Evolutionary conservation across 2,888 invertebrate species (phyloP), one percentile per base, ranked within the genome.

Genomic region (Drosophila falleni): DNA sequence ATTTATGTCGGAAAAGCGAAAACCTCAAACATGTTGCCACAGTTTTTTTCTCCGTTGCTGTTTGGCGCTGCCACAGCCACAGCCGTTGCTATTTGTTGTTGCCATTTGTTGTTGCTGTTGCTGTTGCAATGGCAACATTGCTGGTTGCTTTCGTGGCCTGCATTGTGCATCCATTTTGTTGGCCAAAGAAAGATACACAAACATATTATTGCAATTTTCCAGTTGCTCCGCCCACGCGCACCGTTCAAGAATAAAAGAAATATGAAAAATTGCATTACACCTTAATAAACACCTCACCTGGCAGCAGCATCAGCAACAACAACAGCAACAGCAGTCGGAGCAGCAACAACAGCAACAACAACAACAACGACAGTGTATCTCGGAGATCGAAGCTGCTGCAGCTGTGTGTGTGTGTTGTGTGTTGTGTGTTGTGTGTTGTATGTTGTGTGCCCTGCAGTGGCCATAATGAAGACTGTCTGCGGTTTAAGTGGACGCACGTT

Each of bases 1-100:
- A 92, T 92, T 92, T 92, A 92, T 92, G 92, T 91, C 89, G 89
- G 90, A 89, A 90, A 89, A 89, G 89, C 90, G 90, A 87, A 88
- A 89, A 87, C 90, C 90, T 89, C 90, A 86, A 86, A 86, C 90
- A 86, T 88, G 84, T 88, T 89, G 86, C 86, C 89, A 86, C 90
- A 86, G 77, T 83, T 89, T 88, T 88, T 77, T 80, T 70, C 75
- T 59, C 44, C 50, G 31, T 23, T 64, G 44, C 16, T 41, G 35
- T 54, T 54, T 71, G 51, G 51, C 46, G 26, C 41, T 19, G 19
- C 41, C 46, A 19, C 41, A 16, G 19, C 41, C 56, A 33, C 49
- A 15, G 19, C 47, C 37, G 29, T 42, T 56, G 39, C 37, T 15
- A 33, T 35, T 35, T 23, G 23, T 23, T 23, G 23, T 23, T 23